Conservation (phyloP, 2,888 invertebrate species). For the Acleris literana region DNA sequence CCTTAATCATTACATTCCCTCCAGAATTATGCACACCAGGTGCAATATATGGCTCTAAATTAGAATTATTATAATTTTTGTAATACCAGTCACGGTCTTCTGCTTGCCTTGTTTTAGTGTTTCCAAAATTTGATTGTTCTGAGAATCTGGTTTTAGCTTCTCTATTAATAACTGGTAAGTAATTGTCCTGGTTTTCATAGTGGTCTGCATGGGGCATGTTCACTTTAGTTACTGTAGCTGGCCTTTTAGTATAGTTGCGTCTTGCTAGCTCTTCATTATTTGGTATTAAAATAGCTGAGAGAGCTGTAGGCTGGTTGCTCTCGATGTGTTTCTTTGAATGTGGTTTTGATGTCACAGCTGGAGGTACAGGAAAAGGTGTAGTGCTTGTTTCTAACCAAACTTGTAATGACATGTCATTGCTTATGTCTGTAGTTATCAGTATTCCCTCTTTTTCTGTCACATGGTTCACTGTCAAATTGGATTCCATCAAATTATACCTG, state of each 20-base stretch:
- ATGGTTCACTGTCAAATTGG: slow-evolving; percentile 72
- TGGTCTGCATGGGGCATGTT: slow-evolving; percentile 69
- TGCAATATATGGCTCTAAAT: slow-evolving; percentile 75
- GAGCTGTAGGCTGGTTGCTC: slow-evolving; percentile 71
- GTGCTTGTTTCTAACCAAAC: slow-evolving; percentile 73
- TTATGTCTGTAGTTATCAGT: slow-evolving; percentile 75
- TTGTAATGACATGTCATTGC: slow-evolving; percentile 73
- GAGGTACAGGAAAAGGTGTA: slow-evolving; percentile 54
- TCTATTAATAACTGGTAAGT: slow-evolving; percentile 68
- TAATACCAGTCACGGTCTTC: slow-evolving; percentile 92
- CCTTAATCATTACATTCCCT: slow-evolving; percentile 46
- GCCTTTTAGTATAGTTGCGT: slow-evolving; percentile 63
- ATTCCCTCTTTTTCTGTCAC: slow-evolving; percentile 74
- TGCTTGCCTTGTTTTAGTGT: slow-evolving; percentile 72
- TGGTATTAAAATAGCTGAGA: slow-evolving; percentile 86
- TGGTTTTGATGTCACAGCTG: slow-evolving; percentile 58
- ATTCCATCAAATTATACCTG: slow-evolving; percentile 75
- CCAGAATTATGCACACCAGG: slow-evolving; percentile 64
- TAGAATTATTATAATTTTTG: slow-evolving; percentile 90
- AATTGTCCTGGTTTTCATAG: slow-evolving; percentile 61
- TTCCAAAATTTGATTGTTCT: slow-evolving; percentile 64
- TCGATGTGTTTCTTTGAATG: slow-evolving; percentile 65
- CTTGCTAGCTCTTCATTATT: slow-evolving; percentile 69
- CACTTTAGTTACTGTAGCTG: slow-evolving; percentile 76
- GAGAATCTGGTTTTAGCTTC: slow-evolving; percentile 73